phyloP scores from a whole-genome alignment of 2,797 vertebrate genomes.

The Acestrorhynchus altus region DNA sequence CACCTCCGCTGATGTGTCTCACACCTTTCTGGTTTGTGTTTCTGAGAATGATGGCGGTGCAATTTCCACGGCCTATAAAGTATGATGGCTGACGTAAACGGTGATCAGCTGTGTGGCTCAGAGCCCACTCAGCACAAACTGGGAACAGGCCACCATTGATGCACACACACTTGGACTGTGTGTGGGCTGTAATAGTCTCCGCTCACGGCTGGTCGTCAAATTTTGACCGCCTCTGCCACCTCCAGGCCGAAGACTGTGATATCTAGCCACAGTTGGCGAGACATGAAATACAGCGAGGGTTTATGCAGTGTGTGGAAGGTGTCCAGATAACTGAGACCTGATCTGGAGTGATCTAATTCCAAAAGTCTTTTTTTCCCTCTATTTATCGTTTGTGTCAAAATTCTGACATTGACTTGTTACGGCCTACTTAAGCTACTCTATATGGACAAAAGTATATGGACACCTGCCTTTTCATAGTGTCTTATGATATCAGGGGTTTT shows the following conservation, averaged over 20 bases:
- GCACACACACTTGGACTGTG: conserved; percentile 39
- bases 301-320: conserved; percentile 34
- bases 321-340: conserved; percentile 2
- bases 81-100: conserved; percentile 16
- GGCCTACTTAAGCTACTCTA: not conserved
- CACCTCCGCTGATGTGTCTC: not conserved
- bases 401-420: conserved; percentile 64
- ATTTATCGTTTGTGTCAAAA: conserved; percentile 60
- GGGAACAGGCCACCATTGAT: conserved; percentile 64
- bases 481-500: too few species aligned
- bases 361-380: not conserved
- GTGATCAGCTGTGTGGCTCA: conserved; percentile 1
- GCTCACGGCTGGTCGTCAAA: conserved; percentile 65
- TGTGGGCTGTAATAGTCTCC: conserved; percentile 44
- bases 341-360: conserved; percentile 7
- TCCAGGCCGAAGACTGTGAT: conserved; percentile 62
- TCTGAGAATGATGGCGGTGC: conserved; percentile 8
- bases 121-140: conserved; percentile 28
- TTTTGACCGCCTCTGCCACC: conserved; percentile 65
- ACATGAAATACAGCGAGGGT: conserved; percentile 44
- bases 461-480: too few species aligned
- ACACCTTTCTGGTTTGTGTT: not conserved
- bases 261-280: conserved; percentile 54
- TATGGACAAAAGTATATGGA: too few species aligned
- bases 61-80: not conserved